Conservation (phyloP, 2,888 invertebrate species). For the Punctoribates punctum region DNA sequence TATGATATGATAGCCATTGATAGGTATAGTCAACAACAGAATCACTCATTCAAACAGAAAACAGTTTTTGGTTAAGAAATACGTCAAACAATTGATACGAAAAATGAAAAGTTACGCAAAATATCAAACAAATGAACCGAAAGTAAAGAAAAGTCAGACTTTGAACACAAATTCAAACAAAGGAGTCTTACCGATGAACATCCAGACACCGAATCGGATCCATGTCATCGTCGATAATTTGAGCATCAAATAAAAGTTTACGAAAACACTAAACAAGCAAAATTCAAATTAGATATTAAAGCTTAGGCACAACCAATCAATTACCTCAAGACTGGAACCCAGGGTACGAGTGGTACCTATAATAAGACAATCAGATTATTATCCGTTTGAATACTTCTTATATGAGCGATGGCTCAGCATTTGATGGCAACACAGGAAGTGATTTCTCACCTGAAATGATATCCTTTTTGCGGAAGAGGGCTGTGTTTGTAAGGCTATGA, state of each 20-base stretch:
- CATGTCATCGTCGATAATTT: constrained; percentile 62
- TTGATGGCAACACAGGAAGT: neutral
- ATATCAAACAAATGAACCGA: neutral
- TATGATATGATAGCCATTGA: neutral
- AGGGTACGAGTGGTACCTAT: constrained; percentile 44
- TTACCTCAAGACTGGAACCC: constrained; percentile 41
- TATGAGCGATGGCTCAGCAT: neutral
- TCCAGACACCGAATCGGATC: constrained; percentile 78
- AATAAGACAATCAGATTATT: neutral
- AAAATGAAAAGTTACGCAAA: neutral
- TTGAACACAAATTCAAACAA: neutral
- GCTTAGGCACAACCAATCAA: neutral
- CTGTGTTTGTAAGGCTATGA: constrained; percentile 35
- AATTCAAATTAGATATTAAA: neutral
- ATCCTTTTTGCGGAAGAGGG: constrained; percentile 38
- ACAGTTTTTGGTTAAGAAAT: neutral
- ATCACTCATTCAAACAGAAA: neutral
- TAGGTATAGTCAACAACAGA: constrained; percentile 3
- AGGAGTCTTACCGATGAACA: constrained; percentile 62
- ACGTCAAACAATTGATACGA: neutral
- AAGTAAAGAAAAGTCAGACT: neutral
- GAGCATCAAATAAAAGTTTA: constrained; percentile 44
- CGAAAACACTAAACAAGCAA: constrained; percentile 33
- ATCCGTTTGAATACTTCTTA: too few species aligned
- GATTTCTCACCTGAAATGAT: constrained; percentile 39